Evolutionary conservation across 2,888 invertebrate genomes (phyloP), one percentile per base, ranked within the genome.

Genomic region (Formica aserva): DNA sequence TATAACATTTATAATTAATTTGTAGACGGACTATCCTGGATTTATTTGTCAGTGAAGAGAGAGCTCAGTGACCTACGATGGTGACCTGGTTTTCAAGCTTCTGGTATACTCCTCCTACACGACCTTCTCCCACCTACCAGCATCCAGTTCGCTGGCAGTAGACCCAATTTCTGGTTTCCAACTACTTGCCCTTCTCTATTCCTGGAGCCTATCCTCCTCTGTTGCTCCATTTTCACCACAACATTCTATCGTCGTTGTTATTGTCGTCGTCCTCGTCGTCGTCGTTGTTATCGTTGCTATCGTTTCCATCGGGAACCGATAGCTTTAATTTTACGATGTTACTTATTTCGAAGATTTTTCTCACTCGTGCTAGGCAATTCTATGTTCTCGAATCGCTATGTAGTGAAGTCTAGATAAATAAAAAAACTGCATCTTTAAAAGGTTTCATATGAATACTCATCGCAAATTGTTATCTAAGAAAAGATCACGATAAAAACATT

Each of bases 61-160:
- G 88, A 88, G 92, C 93, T 92, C 92, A 92, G 92, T 93, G 93
- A 93, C 92, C 93, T 52, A n/a, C 89, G 90, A 89, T 82, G 88
- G 82, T 91, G 93, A 93, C 93, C 93, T 89, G 88, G 89, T 93
- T 93, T 91, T 85, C 87, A 75, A 78, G 85, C 83, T 85, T 60
- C 74, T 74, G 41, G 41, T 55, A 83, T 22, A 62, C 74, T 80
- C 88, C 86, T 85, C 83, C 71, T n/a, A 52, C 65, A 67, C 83
- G 84, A 85, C 86, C 86, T 86, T 89, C 84, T 85, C 83, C 86
- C 89, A 85, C 87, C 83, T 86, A 82, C 86, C 84, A 72, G 82
- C 85, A 18, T 82, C 85, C 76, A 67, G 84, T 88, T 74, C 78
- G 83, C 86, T 78, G 83, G 77, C 81, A 80, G 86, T 86, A 86